Base-by-base conservation (phyloP, 2,113 vertebrate genomes). In the Apaloderma vittatum region DNA sequence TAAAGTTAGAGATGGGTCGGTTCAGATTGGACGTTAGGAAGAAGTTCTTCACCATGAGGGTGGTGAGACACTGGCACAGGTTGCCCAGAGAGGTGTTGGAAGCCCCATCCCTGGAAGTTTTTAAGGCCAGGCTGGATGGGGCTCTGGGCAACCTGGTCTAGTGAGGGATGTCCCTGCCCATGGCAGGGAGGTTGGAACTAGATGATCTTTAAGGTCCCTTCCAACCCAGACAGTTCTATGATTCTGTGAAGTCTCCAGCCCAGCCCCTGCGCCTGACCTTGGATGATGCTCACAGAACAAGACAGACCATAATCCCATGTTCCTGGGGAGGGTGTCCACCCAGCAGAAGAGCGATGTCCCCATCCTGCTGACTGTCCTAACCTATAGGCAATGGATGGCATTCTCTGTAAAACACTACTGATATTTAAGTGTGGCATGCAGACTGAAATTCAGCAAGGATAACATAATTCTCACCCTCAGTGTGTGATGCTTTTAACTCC, bases 231-330 rank as follows among this genome's bases (percentile, higher is more conserved):
- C 40, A 40, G 10, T 40, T 40, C 40, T 40, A 40, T 40, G 40
- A 40, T 40, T 40, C 40, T 40, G 40, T 40, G 40, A 40, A 40
- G 34, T 57, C 45, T 65, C 63, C 45, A 79, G 24, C 52, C 15
- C 27, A n/a, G 80, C 48, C 45, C 15, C 13, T 55, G 18, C 36
- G 18, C 36, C 55, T 76, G 23, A 26, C 24, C 24, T 36, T 62
- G 84, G 29, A 70, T 82, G 45, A 32, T 32, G 45, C 45, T 72
- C 26, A 22, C 8, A 15, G 43, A 32, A 85, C 5, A 20, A 21
- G 51, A 29, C 12, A 67, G 54, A 68, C 40, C 5, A 1, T 0
- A 2, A 21, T 55, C 48, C 59, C 1, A 0, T 74, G 29, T 32
- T 67, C 34, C 61, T 62, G 29, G 18, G 63, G 59, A 63, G 72